Base-by-base conservation (phyloP, 2,797 vertebrate genomes). In the Periophthalmus magnuspinnatus region DNA sequence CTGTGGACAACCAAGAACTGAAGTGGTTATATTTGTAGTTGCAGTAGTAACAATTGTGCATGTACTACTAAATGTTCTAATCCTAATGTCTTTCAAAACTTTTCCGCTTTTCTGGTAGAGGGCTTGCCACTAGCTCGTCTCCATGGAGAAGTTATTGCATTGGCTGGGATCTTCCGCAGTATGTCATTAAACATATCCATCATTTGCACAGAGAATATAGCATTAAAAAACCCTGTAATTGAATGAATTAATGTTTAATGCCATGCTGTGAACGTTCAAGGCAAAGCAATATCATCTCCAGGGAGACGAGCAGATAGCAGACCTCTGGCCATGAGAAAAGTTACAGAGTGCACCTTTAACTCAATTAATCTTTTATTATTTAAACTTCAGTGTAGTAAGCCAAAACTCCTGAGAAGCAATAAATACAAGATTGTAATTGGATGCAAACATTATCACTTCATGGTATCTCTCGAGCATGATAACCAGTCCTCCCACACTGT, bases 381-480 rank as follows among this genome's bases (percentile, higher is more conserved):
- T 17, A 28, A 58, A 59, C 21, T 33, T 58, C 28, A 33, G 13
- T 28, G 22, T 28, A n/a, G n/a, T n/a, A 28, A 28, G 28, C 28
- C 28, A 28, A 28, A 28, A 1, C 28, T 28, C 28, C 28, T 28
- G 28, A 28, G 28, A 28, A 52, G 6, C 19, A 7, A 52, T 52
- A 45, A 45, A 14, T 1, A 5, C 3, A 55, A 13, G 52, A 55
- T 54, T 54, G 52, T 5, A 55, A 9, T 13, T 22, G 6, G 16
- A 2, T 14, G 56, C 22, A 56, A 56, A 5, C 13, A 14, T 45
- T 14, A 14, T 45, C 13, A 0, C 22, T 13, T 28, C 47, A 57
- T 64, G 13, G 41, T 4, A 69, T n/a, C 32, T 48, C 66, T 55
- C 72, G 71, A 71, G 65, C 61, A 61, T 0, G 8, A 22, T 3